Conservation (phyloP, 2,888 invertebrate species). For the Polietes domitor region DNA sequence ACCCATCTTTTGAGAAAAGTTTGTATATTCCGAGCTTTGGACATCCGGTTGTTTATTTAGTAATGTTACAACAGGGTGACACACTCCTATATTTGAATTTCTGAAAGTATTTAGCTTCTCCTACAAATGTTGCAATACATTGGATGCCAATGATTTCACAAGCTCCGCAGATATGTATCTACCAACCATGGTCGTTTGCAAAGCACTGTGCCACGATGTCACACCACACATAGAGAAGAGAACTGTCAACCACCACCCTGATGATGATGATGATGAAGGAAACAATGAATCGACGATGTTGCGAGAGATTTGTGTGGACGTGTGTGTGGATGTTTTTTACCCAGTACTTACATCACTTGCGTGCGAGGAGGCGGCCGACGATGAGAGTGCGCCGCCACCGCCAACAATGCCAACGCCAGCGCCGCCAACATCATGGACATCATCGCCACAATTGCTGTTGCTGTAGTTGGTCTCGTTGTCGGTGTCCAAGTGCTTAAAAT, state of each 20-base stretch:
- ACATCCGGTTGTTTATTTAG: too few species aligned
- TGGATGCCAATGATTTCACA: too few species aligned
- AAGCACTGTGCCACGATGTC: background rate
- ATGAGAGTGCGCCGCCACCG: constrained; percentile 70
- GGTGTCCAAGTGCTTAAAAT: constrained; percentile 93
- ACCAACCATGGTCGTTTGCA: too few species aligned
- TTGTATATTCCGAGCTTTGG: too few species aligned
- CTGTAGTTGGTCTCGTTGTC: constrained; percentile 87
- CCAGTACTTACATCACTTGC: constrained; percentile 76
- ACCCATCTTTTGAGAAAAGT: too few species aligned
- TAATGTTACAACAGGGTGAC: too few species aligned
- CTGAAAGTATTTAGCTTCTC: too few species aligned
- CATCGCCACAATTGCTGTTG: constrained; percentile 71
- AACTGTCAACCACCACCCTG: constrained; percentile 34
- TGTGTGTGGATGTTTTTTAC: constrained; percentile 13
- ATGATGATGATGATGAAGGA: constrained; percentile 29
- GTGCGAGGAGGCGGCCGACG: constrained; percentile 70
- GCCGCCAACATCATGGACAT: constrained; percentile 53
- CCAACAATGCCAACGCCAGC: constrained; percentile 65
- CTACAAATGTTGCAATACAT: too few species aligned
- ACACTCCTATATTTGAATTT: too few species aligned
- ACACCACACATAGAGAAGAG: background rate
- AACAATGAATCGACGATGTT: constrained; percentile 17
- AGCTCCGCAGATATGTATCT: too few species aligned
- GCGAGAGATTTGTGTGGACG: background rate